Conservation (phyloP, 2,888 invertebrate species). For the Metallyticus violacea region DNA sequence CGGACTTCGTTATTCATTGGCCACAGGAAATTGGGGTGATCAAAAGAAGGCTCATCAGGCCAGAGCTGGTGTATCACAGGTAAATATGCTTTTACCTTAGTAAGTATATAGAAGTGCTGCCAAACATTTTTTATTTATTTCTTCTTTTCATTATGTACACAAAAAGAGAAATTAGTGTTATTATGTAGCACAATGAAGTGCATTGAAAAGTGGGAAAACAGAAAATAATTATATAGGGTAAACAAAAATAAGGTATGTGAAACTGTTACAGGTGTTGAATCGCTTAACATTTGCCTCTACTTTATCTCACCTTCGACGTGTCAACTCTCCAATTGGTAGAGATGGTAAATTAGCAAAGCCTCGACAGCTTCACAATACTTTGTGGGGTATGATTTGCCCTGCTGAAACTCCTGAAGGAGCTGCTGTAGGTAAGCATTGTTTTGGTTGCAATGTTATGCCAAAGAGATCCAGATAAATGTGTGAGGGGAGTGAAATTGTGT, state of each 20-base stretch:
- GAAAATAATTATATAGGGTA: too few species aligned
- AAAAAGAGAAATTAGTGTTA: too few species aligned
- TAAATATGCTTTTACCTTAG: too few species aligned
- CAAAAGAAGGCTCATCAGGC: slow-evolving; percentile 99
- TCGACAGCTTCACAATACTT: slow-evolving; percentile 96
- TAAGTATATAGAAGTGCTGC: too few species aligned
- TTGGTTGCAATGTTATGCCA: too few species aligned
- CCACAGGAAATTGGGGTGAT: slow-evolving; percentile 99
- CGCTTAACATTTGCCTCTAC: slow-evolving; percentile 98
- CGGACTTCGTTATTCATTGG: slow-evolving; percentile 94
- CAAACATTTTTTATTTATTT: too few species aligned
- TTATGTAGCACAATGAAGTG: too few species aligned
- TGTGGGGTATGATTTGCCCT: slow-evolving; percentile 99
- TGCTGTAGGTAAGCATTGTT: slow-evolving; percentile 56
- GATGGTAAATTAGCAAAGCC: slow-evolving; percentile 99
- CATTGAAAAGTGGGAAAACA: too few species aligned
- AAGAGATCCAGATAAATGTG: too few species aligned
- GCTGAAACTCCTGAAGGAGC: slow-evolving; percentile 99
- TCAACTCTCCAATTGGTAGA: slow-evolving; percentile 98
- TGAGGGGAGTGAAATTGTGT: too few species aligned
- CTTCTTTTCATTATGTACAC: too few species aligned
- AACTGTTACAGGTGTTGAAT: slow-evolving; percentile 81
- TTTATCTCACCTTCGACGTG: slow-evolving; percentile 93
- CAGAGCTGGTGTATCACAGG: slow-evolving; percentile 89
- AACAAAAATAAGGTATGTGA: too few species aligned